A percentile compares a stretch with the other conserved stretches of the same genome.
phyloP scores from a whole-genome alignment of 1,140 invertebrate species.

The Habropoda laboriosa region DNA sequence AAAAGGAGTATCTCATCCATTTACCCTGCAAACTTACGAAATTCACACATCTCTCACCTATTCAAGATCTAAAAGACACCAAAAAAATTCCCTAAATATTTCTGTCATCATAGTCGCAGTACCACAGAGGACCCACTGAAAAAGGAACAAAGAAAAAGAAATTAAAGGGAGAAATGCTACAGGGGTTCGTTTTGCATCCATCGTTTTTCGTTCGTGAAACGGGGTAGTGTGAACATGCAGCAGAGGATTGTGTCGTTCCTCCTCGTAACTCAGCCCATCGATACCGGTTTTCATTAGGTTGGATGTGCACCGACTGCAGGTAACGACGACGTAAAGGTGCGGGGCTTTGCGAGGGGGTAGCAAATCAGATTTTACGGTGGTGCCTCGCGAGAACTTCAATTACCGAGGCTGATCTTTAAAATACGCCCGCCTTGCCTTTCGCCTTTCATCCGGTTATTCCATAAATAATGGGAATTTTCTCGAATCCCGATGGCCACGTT shows the following conservation, averaged over 20 bases:
- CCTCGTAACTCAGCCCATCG: not conserved
- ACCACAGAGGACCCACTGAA: too few relatives aligned
- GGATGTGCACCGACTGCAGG: not conserved
- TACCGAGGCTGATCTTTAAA: constrained; percentile 52
- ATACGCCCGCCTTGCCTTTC: constrained; percentile 21
- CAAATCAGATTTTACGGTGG: constrained; percentile 54
- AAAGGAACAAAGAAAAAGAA: not conserved
- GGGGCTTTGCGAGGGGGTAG: constrained; percentile 15
- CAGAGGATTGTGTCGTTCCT: not conserved
- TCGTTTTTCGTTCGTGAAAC: not conserved
- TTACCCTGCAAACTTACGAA: too few relatives aligned
- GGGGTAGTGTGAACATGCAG: too few relatives aligned
- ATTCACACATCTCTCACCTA: too few relatives aligned
- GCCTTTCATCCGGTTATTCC: too few relatives aligned
- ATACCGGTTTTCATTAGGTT: constrained; percentile 11
- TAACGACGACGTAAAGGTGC: constrained; percentile 35
- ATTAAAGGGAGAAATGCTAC: not conserved
- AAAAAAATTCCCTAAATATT: too few relatives aligned
- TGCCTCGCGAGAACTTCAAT: constrained; percentile 44
- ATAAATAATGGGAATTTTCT: not conserved
- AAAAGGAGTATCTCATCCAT: too few relatives aligned
- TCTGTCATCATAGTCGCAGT: too few relatives aligned
- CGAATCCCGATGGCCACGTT: not conserved
- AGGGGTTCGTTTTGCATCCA: not conserved
- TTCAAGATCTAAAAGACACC: too few relatives aligned